Evolutionary conservation across 64 coral and sea anemone species (phyloP), one percentile per base, ranked within the genome.

Genomic region (Porites lutea): DNA sequence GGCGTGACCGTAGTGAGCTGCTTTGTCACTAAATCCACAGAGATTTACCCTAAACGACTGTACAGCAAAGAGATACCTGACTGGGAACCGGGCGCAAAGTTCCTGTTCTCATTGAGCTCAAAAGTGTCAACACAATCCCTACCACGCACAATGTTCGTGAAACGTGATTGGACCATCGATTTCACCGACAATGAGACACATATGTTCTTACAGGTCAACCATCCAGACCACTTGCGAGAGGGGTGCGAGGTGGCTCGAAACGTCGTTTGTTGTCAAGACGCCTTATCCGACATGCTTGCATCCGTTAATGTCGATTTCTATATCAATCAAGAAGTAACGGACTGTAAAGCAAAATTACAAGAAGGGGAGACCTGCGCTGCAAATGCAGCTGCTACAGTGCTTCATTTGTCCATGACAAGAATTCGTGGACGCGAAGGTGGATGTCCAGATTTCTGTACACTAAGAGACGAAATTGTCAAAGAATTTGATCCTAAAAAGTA

Each of bases 181-280:
- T 60, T 72, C 50, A 48, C 60, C 5, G 79, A 93, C 74, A 93
- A 93, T 72, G 91, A 93, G 79, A 93, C 91, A 52, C 23, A 37
- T 44, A 12, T 93, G 21, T 93, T 93, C 52, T 14, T 87, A 21
- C 91, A 93, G 77, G 74, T 93, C 6, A 93, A 93, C 52, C 91
- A 93, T 54, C 91, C 91, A 20, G 91, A 93, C 20, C 55, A 73
- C n/a, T 70, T 86, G 2, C 4, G 77, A 72, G 83, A 86, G 12
- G 90, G 58, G 14, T 84, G 68, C 59, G 44, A 84, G 6, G 5
- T 92, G 22, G 79, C 90, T 27, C 52, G 71, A 21, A 43, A 85
- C 10, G 79, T 57, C 10, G 90, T 92, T 13, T 72, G 77, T 6
- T 80, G 76, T 27, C 84, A 88, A 50, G 85, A 79, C 2, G 67